Conservation (phyloP, 2,797 vertebrate genomes). For the Podarcis siculus region DNA sequence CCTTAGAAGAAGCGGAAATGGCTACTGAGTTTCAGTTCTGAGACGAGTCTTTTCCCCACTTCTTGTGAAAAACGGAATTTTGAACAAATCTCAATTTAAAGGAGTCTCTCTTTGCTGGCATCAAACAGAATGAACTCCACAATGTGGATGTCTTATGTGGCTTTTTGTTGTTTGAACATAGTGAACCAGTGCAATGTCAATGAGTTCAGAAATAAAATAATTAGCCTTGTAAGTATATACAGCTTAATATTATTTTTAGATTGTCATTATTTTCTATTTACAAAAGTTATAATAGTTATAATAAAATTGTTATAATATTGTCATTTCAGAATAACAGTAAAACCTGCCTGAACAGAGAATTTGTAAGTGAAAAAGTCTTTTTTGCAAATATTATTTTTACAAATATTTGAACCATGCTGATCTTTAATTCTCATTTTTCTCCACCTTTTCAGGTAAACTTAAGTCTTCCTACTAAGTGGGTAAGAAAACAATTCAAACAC, state of each 20-base stretch:
- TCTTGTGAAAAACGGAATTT: slow-evolving; percentile 67
- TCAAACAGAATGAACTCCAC: slow-evolving; percentile 53
- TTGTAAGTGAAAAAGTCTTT: slow-evolving; percentile 64
- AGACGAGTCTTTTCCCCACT: slow-evolving; percentile 79
- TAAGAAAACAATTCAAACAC: slow-evolving; percentile 56
- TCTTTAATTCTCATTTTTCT: slow-evolving; percentile 49
- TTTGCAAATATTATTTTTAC: background rate
- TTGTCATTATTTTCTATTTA: background rate
- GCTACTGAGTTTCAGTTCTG: slow-evolving; percentile 75
- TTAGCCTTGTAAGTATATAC: slow-evolving; percentile 8
- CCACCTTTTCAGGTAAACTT: slow-evolving; percentile 66
- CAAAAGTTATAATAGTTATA: background rate
- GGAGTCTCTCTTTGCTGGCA: slow-evolving; percentile 57
- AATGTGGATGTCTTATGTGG: slow-evolving; percentile 68
- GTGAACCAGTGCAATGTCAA: slow-evolving; percentile 32
- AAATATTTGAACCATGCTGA: background rate
- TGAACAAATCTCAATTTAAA: slow-evolving; percentile 70
- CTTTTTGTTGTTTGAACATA: slow-evolving; percentile 67
- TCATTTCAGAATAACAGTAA: slow-evolving; percentile 50
- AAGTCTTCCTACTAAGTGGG: slow-evolving; percentile 72
- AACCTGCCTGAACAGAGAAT: slow-evolving; percentile 57
- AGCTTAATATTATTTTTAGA: background rate
- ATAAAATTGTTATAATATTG: slow-evolving; percentile 39
- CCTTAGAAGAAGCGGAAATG: slow-evolving; percentile 70
- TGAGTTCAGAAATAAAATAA: slow-evolving; percentile 42